Evolutionary conservation across 2,113 vertebrate genomes (phyloP).

Genomic region (Salminus brasiliensis): DNA sequence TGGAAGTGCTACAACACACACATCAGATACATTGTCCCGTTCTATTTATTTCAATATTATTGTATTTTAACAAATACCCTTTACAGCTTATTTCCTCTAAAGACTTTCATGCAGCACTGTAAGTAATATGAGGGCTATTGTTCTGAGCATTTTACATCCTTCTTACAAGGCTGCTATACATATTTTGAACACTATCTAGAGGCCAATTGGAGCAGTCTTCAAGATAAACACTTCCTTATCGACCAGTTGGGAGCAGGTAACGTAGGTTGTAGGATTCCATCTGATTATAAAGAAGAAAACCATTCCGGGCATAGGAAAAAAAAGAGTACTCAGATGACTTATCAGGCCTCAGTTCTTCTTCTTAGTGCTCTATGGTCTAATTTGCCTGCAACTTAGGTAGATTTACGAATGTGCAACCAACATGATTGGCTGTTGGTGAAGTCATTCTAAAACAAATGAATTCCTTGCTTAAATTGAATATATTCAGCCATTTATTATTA

Average conservation of each 20-base stretch:
- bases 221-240: background rate
- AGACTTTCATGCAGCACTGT: no score
- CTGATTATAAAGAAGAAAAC: background rate
- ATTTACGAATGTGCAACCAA: background rate
- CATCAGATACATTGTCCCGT: no score
- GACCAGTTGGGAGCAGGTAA: background rate
- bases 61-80: no score
- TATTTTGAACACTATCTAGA: background rate
- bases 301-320: background rate
- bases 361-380: background rate
- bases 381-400: background rate
- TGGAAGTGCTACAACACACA: no score
- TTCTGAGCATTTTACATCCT: background rate
- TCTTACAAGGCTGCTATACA: background rate
- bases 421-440: background rate
- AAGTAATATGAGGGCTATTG: background rate
- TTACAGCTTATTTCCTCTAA: no score
- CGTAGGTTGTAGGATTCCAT: background rate
- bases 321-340: background rate
- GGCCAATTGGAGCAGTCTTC: background rate
- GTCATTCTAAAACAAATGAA: no score
- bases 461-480: no score
- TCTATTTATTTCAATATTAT: no score
- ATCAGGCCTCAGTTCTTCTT: background rate
- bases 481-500: no score